phyloP scores from a whole-genome alignment of 2,797 vertebrate genomes.

The Ispidina picta region DNA sequence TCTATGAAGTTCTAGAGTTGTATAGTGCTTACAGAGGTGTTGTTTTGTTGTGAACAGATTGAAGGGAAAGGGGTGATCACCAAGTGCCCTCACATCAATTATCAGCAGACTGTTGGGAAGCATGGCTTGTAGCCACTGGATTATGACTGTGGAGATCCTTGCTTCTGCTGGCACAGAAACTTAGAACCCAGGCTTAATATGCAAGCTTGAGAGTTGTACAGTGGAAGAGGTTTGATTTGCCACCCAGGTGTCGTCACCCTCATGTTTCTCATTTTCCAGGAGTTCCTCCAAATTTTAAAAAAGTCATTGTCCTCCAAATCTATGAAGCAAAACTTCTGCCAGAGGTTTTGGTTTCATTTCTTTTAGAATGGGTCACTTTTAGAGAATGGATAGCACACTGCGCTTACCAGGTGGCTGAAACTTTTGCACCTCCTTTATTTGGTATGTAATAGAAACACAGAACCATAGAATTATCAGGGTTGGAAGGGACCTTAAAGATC shows the following conservation, averaged over 20 bases:
- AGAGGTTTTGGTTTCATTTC: not conserved
- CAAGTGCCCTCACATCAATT: not conserved
- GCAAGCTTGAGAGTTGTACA: not conserved
- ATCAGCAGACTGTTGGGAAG: not conserved
- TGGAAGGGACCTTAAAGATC: too few species aligned
- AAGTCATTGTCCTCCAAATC: not conserved
- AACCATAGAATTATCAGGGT: too few species aligned
- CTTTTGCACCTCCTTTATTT: not conserved
- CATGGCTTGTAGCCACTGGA: not conserved
- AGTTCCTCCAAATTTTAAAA: not conserved
- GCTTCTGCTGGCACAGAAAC: not conserved
- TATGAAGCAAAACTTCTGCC: not conserved
- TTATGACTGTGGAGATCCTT: not conserved
- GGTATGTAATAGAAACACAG: not conserved
- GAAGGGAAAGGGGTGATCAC: not conserved
- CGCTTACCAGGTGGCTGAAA: not conserved
- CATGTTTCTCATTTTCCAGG: not conserved
- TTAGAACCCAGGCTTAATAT: rapidly evolving
- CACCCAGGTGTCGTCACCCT: not conserved
- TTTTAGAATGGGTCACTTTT: not conserved
- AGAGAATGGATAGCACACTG: not conserved
- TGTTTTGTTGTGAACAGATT: not conserved
- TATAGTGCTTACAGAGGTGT: not conserved
- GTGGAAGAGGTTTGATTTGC: not conserved
- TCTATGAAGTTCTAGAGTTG: not conserved